Conservation (phyloP, 1,140 invertebrate species). For the Phenacoccus solenopsis region DNA sequence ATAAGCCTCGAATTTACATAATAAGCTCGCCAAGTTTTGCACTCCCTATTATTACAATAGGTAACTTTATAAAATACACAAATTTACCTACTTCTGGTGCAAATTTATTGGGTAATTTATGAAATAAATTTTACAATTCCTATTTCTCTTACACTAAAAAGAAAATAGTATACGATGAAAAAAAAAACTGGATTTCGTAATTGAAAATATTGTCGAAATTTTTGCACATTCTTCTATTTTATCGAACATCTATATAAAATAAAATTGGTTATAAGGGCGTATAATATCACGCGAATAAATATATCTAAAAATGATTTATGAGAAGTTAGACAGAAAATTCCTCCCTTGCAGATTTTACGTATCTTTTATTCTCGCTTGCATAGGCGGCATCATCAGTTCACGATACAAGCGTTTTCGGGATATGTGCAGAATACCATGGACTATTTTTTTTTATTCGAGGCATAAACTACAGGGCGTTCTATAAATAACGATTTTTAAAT, state of each 20-base stretch:
- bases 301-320: not conserved
- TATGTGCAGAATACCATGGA: not conserved
- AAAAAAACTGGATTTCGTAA: not conserved
- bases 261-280: not conserved
- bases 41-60: not conserved
- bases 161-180: too few species aligned
- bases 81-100: not conserved
- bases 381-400: not conserved
- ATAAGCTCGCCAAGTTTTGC: not conserved
- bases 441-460: not conserved
- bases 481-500: too few species aligned
- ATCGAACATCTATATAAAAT: not conserved
- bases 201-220: not conserved
- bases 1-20: not conserved
- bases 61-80: not conserved
- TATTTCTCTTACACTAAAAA: too few species aligned
- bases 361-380: not conserved
- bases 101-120: too few species aligned
- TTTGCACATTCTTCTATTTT: not conserved
- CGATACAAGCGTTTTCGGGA: not conserved
- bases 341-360: conserved; percentile 1
- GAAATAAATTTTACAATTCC: too few species aligned
- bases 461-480: not conserved
- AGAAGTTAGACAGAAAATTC: not conserved
- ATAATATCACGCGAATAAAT: not conserved